Evolutionary conservation across 1,140 invertebrate species (phyloP).

Genomic region (Adoxophyes honmai): DNA sequence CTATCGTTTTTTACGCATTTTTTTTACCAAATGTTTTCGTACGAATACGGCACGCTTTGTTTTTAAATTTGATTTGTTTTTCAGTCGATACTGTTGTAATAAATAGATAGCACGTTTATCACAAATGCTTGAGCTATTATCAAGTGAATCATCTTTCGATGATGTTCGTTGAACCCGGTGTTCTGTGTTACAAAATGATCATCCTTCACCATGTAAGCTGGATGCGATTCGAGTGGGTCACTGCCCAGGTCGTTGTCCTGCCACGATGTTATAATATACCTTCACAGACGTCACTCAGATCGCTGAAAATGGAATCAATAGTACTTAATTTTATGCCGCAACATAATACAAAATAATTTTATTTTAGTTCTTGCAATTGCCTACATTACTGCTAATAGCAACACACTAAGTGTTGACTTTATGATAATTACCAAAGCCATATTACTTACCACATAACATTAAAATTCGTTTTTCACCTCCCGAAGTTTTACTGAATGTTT

Average conservation of each 20-base stretch:
- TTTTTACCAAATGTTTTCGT: no score
- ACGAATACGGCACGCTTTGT: background rate
- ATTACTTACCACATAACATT: no score
- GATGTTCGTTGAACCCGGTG: slow-evolving; percentile 57
- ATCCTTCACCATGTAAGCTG: slow-evolving; percentile 45
- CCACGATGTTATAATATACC: slow-evolving; percentile 56
- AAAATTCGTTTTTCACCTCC: no score
- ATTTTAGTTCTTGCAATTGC: no score
- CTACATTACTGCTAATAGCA: no score
- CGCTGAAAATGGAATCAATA: slow-evolving; percentile 57
- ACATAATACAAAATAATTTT: no score
- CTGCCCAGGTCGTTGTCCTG: slow-evolving; percentile 59
- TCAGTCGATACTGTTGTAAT: background rate
- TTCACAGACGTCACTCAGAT: slow-evolving; percentile 59
- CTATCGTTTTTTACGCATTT: slow-evolving; percentile 16
- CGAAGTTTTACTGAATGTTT: no score
- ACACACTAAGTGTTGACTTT: no score
- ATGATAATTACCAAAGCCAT: no score
- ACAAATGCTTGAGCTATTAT: slow-evolving; percentile 30
- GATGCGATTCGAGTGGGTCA: slow-evolving; percentile 59
- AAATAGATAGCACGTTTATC: slow-evolving; percentile 8
- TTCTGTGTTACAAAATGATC: slow-evolving; percentile 53
- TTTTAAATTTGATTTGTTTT: slow-evolving; percentile 8
- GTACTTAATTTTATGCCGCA: no score
- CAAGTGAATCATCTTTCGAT: slow-evolving; percentile 47